These are phyloP conservation scores for Rissa tridactyla DNA, from an alignment of 2,113 vertebrate species.

Conservation along the genomic window DNA sequence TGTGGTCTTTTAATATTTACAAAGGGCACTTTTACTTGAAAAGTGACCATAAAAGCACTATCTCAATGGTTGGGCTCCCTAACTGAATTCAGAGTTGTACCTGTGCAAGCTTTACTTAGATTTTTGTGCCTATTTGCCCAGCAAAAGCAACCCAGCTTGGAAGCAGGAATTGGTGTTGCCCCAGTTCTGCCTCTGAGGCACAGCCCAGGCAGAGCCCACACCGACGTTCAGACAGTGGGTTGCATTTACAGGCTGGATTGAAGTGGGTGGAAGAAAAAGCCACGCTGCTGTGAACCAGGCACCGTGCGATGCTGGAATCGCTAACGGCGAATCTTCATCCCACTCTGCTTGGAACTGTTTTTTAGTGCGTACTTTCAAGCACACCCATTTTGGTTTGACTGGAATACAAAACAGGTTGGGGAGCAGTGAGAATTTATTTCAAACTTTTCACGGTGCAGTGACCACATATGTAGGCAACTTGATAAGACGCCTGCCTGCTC, in stretches of 20 bases:
- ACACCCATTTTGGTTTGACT: background rate
- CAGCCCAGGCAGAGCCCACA: background rate
- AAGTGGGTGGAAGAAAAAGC: background rate
- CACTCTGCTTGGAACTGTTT: background rate
- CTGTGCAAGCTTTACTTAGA: background rate
- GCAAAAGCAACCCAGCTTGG: background rate
- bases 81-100: background rate
- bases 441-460: background rate
- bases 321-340: background rate
- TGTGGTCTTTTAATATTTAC: background rate
- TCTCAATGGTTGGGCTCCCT: background rate
- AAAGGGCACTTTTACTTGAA: background rate
- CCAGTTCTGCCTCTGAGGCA: background rate
- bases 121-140: background rate
- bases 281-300: background rate
- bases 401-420: background rate
- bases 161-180: background rate
- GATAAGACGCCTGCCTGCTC: background rate
- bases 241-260: background rate
- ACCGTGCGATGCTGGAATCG: background rate
- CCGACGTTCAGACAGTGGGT: rapidly evolving
- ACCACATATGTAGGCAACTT: background rate
- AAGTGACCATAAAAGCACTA: background rate
- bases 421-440: background rate
- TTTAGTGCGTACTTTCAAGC: background rate